Evolutionary conservation across 2,888 invertebrate genomes (phyloP).

Genomic region (Cantharis rufa): DNA sequence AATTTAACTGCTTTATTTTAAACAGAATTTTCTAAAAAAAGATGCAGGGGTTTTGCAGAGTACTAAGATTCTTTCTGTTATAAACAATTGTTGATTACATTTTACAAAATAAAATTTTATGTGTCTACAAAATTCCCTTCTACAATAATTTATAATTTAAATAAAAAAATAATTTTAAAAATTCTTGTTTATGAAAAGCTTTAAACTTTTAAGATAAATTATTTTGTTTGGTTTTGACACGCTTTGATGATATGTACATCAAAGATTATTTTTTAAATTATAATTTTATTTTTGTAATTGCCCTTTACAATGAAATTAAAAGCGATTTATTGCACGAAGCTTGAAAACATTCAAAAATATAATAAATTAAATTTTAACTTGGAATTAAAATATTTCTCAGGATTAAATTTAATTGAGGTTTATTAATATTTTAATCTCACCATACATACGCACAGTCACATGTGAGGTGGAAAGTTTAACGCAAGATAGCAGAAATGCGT

Average conservation of each 20-base stretch:
- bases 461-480: background rate
- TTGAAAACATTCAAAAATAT: background rate
- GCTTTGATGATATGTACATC: background rate
- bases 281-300: background rate
- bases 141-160: too few species aligned
- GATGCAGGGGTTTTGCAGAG: too few species aligned
- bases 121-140: too few species aligned
- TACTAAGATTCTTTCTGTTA: too few species aligned
- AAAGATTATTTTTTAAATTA: background rate
- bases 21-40: too few species aligned
- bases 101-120: too few species aligned
- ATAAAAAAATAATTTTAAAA: too few species aligned
- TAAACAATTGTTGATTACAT: too few species aligned
- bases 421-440: background rate
- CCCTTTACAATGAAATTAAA: background rate
- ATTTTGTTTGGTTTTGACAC: background rate
- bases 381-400: background rate
- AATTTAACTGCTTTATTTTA: too few species aligned
- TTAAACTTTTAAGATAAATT: background rate
- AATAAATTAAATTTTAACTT: background rate
- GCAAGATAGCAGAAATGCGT: background rate
- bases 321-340: background rate
- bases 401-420: background rate
- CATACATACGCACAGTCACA: background rate
- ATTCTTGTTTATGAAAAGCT: background rate